Evolutionary conservation across 2,113 vertebrate genomes (phyloP).

Genomic region (Eolophus roseicapilla): DNA sequence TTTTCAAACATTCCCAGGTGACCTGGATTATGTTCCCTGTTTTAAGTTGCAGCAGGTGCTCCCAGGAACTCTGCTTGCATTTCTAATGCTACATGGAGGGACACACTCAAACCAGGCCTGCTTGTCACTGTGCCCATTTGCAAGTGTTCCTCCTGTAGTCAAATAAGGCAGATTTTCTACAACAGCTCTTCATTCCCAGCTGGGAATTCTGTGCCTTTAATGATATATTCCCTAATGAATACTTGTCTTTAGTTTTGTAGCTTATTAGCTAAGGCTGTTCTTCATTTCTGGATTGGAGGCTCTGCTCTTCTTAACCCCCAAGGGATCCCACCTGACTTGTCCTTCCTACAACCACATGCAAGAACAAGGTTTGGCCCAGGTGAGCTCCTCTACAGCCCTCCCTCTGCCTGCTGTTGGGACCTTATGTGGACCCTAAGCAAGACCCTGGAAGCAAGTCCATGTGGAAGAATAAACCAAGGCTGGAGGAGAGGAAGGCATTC

Average conservation of each 20-base stretch:
- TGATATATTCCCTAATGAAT: rapidly evolving
- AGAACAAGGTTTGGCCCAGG: background rate
- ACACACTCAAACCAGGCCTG: background rate
- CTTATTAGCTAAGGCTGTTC: background rate
- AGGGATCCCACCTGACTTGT: background rate
- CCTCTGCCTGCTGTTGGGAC: background rate
- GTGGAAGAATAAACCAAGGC: background rate
- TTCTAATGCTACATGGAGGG: background rate
- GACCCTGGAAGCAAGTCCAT: rapidly evolving
- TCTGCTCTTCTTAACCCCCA: background rate
- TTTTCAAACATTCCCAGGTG: background rate
- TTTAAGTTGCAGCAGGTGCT: background rate
- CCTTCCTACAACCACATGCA: background rate
- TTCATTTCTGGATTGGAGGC: background rate
- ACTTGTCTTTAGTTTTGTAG: background rate
- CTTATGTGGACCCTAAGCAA: background rate
- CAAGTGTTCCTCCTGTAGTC: background rate
- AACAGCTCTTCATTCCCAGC: background rate
- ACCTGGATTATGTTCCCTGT: background rate
- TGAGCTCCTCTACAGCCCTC: background rate
- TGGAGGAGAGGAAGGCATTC: rapidly evolving
- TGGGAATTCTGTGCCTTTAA: background rate
- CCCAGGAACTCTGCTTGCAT: background rate
- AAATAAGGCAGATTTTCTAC: background rate
- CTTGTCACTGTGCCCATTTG: background rate